Evolutionary conservation across 2,113 vertebrate genomes (phyloP).

Genomic region (Alouatta palliata): DNA sequence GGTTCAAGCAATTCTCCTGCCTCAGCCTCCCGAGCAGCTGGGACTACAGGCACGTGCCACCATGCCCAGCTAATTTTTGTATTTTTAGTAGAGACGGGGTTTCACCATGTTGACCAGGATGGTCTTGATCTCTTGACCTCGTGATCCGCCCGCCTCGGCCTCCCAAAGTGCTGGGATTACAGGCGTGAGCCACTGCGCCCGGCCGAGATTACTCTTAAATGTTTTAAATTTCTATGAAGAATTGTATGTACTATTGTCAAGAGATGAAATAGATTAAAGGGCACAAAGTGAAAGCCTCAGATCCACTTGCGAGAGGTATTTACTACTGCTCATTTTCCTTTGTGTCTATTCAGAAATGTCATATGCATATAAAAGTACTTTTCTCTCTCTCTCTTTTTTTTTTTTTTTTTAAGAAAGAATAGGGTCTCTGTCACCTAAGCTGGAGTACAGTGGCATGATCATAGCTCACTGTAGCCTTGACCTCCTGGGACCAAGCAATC

Average conservation of each 20-base stretch:
- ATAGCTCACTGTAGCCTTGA: neutral
- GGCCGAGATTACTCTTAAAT: neutral
- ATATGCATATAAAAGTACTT: neutral
- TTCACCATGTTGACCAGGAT: too few relatives aligned
- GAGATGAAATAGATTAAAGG: neutral
- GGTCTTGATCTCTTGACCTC: too few relatives aligned
- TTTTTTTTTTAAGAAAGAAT: neutral
- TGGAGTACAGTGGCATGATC: neutral
- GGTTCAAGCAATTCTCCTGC: too few relatives aligned
- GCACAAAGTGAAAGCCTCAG: neutral
- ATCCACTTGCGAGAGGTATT: neutral
- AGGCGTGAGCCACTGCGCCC: too few relatives aligned
- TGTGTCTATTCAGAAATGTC: neutral
- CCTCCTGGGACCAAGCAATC: neutral
- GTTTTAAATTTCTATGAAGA: constrained; percentile 1
- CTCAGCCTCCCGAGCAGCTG: too few relatives aligned
- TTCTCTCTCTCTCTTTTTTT: neutral
- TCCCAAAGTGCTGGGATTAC: too few relatives aligned
- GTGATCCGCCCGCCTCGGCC: too few relatives aligned
- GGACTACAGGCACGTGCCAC: too few relatives aligned
- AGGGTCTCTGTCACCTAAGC: neutral
- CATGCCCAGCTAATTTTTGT: too few relatives aligned
- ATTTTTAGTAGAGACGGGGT: too few relatives aligned
- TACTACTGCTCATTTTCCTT: neutral
- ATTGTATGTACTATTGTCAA: neutral